Base-by-base conservation (phyloP, 2,888 invertebrate species). In the Drosophila dives region DNA sequence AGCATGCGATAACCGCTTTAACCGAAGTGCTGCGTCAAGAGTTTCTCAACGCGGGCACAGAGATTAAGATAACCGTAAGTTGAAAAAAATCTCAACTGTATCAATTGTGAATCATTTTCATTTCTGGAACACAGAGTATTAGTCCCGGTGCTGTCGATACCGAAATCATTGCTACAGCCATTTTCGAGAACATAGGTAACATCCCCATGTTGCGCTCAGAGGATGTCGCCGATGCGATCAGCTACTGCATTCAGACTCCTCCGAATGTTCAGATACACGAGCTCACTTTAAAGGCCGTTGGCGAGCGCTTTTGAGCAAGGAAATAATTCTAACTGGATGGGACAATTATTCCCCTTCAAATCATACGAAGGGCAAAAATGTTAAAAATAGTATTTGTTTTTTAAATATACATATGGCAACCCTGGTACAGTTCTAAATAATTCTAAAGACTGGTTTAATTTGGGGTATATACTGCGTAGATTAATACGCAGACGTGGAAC, bases 21-120 rank as follows among this genome's bases (percentile, higher is more conserved):
- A 91, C 91, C 2, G 93, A 93, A 78, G 81, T 90, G 0, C 78
- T 92, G 63, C 89, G 93, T 1, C 92, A 93, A 64, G 93, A 93
- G 75, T 91, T 93, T 62, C 59, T 62, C 5, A 59, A 29, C 17
- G 74, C 79, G 50, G 77, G 88, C 36, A 85, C 90, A 5, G 85
- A 90, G 48, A 83, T 82, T n/a, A 91, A 92, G 73, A 73, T 92
- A 1, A 90, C 92, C 7, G 92, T 92, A 59, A 82, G 89, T 38
- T 11, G 8, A 3, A 45, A n/a, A 20, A 5, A 42, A 42, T 42
- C n/a, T n/a, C 11, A n/a, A 20, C 11, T 5, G 10, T 11, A 20
- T 20, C 3, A 42, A 20, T 20, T 42, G 42, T 12, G 12, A 3
- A 12, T 42, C 7, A 20, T 36, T 36, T 15, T 36, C 12, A 11